Conservation (phyloP, 2,888 invertebrate genomes). For the Ptilodon capucinus region DNA sequence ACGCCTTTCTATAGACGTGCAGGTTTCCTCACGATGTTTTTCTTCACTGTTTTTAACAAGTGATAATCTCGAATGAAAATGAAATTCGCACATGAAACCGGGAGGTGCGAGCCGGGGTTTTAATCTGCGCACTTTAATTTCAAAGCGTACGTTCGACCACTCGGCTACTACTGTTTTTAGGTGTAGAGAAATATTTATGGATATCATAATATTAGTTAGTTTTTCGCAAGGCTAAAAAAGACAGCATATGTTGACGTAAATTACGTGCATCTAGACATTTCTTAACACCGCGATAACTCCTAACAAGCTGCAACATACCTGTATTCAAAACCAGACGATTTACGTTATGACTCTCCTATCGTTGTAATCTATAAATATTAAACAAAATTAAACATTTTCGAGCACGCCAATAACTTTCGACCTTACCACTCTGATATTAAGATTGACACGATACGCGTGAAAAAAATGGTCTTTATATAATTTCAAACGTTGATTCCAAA, state of each 20-base stretch:
- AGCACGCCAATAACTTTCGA: conserved; percentile 30
- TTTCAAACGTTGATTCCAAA: conserved; percentile 7
- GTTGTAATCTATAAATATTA: conserved; percentile 45
- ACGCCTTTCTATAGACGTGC: too few relatives aligned
- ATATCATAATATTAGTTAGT: neutral
- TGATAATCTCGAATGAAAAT: too few relatives aligned
- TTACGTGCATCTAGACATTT: conserved; percentile 14
- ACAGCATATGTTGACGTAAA: neutral
- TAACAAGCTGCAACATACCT: conserved; percentile 20
- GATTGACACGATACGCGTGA: conserved; percentile 33
- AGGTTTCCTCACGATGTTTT: too few relatives aligned
- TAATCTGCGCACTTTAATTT: too few relatives aligned
- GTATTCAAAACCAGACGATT: conserved; percentile 39
- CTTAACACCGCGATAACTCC: conserved; percentile 20
- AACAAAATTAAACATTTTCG: conserved; percentile 28
- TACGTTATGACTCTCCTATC: conserved; percentile 50
- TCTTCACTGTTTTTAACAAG: too few relatives aligned
- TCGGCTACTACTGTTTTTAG: too few relatives aligned
- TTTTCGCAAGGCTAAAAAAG: neutral
- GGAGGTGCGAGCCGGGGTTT: too few relatives aligned
- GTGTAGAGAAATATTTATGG: neutral
- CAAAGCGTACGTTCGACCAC: too few relatives aligned
- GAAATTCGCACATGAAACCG: too few relatives aligned
- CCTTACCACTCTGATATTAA: conserved; percentile 39
- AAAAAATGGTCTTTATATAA: conserved; percentile 25